Conservation (phyloP, 1,140 invertebrate genomes). For the Caenorhabditis brenneri region DNA sequence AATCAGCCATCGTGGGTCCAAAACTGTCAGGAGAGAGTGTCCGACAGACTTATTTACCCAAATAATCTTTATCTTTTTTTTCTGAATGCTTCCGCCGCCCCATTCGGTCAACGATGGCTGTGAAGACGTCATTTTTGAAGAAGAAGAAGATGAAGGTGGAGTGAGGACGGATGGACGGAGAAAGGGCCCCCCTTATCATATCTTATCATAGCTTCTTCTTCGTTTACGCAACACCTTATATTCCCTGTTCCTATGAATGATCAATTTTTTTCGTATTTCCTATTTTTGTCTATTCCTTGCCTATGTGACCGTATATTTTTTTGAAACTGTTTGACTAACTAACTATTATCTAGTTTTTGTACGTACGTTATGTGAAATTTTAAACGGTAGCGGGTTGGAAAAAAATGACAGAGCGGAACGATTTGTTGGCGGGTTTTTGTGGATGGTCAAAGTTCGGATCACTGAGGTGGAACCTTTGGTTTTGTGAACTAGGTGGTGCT, state of each 20-base stretch:
- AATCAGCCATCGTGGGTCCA: slow-evolving; percentile 17
- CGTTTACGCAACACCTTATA: slow-evolving; percentile 22
- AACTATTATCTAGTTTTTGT: slow-evolving; percentile 5
- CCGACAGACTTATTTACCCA: slow-evolving; percentile 15
- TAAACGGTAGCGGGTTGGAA: neutral
- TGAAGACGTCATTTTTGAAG: neutral
- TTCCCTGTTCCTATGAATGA: neutral
- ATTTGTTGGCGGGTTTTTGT: neutral
- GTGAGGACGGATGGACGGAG: neutral
- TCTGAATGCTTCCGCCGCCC: neutral
- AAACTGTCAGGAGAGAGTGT: neutral
- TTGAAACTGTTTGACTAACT: slow-evolving; percentile 19
- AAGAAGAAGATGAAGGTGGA: neutral
- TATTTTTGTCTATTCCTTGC: neutral
- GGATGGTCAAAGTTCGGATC: slow-evolving; percentile 4
- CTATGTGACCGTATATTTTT: neutral
- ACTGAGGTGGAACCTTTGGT: neutral
- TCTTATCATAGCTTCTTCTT: neutral
- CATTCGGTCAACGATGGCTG: neutral
- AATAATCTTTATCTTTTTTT: neutral
- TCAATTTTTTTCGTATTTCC: neutral
- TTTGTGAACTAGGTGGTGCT: too few species aligned
- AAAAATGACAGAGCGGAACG: neutral
- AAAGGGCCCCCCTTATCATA: neutral
- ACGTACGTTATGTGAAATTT: neutral